These are phyloP conservation scores for Goniozus legneri DNA, from an alignment of 1,140 invertebrate genomes.

Conservation along the genomic window DNA sequence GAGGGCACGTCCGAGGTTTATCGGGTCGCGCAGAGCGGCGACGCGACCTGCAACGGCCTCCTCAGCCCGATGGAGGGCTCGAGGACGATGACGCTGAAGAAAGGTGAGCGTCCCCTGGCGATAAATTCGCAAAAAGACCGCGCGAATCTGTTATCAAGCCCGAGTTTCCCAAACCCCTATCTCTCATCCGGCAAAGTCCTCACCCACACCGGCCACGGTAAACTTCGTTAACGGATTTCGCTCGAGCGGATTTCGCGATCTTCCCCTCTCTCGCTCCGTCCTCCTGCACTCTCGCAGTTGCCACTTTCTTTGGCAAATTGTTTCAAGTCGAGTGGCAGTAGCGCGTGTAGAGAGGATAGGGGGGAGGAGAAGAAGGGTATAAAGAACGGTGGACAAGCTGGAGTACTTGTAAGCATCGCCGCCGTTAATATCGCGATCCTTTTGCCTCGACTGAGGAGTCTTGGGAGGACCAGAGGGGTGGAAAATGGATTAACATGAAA, in stretches of 20 bases:
- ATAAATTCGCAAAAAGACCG: background rate
- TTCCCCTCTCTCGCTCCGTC: background rate
- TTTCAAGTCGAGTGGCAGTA: slow-evolving; percentile 14
- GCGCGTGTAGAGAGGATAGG: background rate
- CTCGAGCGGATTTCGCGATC: slow-evolving; percentile 15
- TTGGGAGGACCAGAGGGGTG: slow-evolving; percentile 18
- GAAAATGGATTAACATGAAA: slow-evolving; percentile 42
- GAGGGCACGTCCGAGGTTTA: slow-evolving; percentile 59
- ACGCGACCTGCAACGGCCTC: slow-evolving; percentile 83
- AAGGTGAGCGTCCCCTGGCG: slow-evolving; percentile 51
- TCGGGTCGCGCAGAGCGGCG: slow-evolving; percentile 80
- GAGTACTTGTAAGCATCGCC: slow-evolving; percentile 20
- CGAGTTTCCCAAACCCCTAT: slow-evolving; percentile 28
- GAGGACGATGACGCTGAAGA: slow-evolving; percentile 69
- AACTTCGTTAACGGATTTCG: slow-evolving; percentile 33
- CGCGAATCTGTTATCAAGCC: too few species aligned
- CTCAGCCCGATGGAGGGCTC: slow-evolving; percentile 77
- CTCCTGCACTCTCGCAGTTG: slow-evolving; percentile 6
- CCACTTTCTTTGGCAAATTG: slow-evolving; percentile 20
- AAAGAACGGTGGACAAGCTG: slow-evolving; percentile 7
- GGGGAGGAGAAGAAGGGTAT: background rate
- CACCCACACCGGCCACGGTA: too few species aligned
- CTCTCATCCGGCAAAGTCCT: slow-evolving; percentile 21
- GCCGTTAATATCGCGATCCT: slow-evolving; percentile 35
- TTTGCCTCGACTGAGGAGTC: too few species aligned